phyloP scores from a whole-genome alignment of 2,888 invertebrate genomes.

The Nymphalis polychloros region DNA sequence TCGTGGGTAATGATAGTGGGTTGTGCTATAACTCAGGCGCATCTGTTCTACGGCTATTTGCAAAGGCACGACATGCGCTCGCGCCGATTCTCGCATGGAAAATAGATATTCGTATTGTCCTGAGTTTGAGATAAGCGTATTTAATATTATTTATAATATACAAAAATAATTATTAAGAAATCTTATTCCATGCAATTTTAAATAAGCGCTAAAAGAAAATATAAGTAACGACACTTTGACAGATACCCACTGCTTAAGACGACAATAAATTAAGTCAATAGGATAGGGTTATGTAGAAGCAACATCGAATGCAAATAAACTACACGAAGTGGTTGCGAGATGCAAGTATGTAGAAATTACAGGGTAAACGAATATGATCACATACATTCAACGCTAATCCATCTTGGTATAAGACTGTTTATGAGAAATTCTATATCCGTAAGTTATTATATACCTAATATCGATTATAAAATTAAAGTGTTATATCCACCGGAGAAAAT shows the following conservation, averaged over 20 bases:
- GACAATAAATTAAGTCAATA: constrained; percentile 8
- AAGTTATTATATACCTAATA: constrained; percentile 61
- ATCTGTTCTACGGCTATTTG: constrained; percentile 81
- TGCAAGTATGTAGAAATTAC: constrained; percentile 51
- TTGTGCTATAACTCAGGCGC: constrained; percentile 80
- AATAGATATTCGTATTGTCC: constrained; percentile 29
- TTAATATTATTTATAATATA: constrained; percentile 11
- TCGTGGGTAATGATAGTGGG: constrained; percentile 82
- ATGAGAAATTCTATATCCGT: constrained; percentile 40
- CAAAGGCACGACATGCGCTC: constrained; percentile 73
- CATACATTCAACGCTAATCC: constrained; percentile 64
- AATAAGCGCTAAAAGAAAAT: background rate
- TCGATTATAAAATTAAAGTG: constrained; percentile 71
- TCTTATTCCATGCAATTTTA: background rate
- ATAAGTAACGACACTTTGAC: background rate
- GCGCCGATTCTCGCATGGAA: constrained; percentile 38
- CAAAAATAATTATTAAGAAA: background rate
- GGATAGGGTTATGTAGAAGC: constrained; percentile 15
- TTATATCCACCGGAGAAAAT: constrained; percentile 48
- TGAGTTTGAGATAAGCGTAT: background rate
- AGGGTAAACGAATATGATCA: constrained; percentile 56
- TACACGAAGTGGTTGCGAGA: constrained; percentile 51
- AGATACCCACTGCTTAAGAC: background rate
- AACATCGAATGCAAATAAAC: constrained; percentile 28
- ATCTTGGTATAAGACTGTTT: constrained; percentile 63